Conservation (phyloP, 2,113 vertebrate genomes). For the Erythrolamprus reginae region DNA sequence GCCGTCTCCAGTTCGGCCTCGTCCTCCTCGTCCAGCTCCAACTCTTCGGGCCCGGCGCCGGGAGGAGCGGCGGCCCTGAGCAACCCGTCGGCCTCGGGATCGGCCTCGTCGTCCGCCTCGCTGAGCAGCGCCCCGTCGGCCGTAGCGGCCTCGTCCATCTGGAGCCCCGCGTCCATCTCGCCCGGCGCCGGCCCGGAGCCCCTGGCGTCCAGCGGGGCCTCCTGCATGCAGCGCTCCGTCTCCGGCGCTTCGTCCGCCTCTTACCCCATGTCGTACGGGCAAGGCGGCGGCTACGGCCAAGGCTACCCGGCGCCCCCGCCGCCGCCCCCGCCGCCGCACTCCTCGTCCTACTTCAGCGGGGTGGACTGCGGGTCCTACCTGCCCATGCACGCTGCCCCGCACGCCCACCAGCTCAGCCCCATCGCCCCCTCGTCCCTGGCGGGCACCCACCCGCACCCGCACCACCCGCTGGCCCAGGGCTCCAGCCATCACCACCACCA, state of each 20-base stretch:
- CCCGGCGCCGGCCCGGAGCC: conserved; percentile 82
- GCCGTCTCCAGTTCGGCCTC: conserved; percentile 90
- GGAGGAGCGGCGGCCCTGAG: conserved; percentile 77
- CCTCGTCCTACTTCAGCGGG: conserved; percentile 91
- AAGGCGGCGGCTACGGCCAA: conserved; percentile 87
- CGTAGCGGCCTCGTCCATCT: conserved; percentile 86
- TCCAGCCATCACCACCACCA: conserved; percentile 86
- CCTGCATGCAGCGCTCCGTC: conserved; percentile 91
- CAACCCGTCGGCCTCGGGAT: conserved; percentile 61
- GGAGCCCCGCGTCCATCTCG: conserved; percentile 95
- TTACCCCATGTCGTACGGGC: conserved; percentile 92
- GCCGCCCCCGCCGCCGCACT: conserved; percentile 85
- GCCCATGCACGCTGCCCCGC: conserved; percentile 92
- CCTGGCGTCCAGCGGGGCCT: conserved; percentile 78
- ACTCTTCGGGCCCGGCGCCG: conserved; percentile 58
- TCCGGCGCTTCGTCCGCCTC: conserved; percentile 72
- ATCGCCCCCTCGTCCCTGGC: conserved; percentile 92
- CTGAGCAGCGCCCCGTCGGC: conserved; percentile 54
- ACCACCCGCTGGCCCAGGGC: conserved; percentile 78
- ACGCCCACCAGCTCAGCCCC: conserved; percentile 89
- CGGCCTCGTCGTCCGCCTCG: conserved; percentile 74
- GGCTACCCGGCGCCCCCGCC: conserved; percentile 88
- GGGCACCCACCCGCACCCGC: conserved; percentile 67
- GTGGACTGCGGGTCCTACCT: conserved; percentile 96
- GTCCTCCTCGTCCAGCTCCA: conserved; percentile 65